Conservation (phyloP, 2,888 invertebrate species). For the Cataglyphis livida region DNA sequence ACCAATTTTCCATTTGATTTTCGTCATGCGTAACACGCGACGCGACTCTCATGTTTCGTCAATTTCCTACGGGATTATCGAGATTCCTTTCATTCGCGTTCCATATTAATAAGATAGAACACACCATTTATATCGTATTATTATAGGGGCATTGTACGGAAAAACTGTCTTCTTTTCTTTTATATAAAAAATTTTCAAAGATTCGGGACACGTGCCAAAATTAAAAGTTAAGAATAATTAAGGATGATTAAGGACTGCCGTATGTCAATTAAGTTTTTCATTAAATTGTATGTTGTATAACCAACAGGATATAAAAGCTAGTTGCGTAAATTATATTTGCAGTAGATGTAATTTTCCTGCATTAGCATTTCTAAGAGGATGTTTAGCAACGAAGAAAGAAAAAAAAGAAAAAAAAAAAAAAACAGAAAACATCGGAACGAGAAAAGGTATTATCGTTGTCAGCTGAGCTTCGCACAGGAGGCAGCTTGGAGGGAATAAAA, state of each 20-base stretch:
- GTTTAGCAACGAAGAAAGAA: not conserved
- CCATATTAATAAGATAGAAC: conserved; percentile 1
- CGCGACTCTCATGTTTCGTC: conserved; percentile 21
- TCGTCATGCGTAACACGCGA: conserved; percentile 52
- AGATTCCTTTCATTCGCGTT: conserved; percentile 24
- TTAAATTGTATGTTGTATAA: not conserved
- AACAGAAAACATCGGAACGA: not conserved
- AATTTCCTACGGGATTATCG: conserved; percentile 20
- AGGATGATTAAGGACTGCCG: not conserved
- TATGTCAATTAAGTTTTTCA: not conserved
- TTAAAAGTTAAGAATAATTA: not conserved
- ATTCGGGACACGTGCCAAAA: not conserved
- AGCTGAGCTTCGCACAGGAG: conserved; percentile 17
- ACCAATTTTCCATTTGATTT: conserved; percentile 60
- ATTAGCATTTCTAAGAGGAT: not conserved
- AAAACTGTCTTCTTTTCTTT: not conserved
- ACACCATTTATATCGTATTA: not conserved
- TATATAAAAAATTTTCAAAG: not conserved
- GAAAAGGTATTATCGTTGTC: conserved; percentile 6
- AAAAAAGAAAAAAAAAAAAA: no score
- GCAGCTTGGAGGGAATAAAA: conserved; percentile 51
- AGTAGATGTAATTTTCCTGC: conserved; percentile 17
- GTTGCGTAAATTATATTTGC: conserved; percentile 10
- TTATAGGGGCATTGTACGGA: not conserved
- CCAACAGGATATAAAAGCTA: not conserved